Conservation (phyloP, 2,113 vertebrate genomes). For the Chionomys nivalis region DNA sequence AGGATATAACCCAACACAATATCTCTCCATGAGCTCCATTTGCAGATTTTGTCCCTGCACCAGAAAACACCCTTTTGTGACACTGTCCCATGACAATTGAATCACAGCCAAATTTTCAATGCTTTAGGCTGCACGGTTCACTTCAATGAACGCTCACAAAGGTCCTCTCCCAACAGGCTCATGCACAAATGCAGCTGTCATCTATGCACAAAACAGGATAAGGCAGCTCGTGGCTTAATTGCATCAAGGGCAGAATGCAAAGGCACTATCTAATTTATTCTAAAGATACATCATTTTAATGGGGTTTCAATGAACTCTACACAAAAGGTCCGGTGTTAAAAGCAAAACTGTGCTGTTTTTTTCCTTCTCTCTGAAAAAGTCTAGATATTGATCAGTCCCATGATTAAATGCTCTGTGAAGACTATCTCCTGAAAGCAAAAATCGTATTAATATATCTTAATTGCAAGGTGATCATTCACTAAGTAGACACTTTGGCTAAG, state of each 20-base stretch:
- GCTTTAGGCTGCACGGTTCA: not conserved
- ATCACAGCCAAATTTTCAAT: not conserved
- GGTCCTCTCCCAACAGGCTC: not conserved
- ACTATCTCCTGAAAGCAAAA: not conserved
- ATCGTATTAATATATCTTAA: slow-evolving; percentile 3
- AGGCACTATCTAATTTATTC: slow-evolving; percentile 65
- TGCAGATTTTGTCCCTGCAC: not conserved
- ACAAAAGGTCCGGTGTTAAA: slow-evolving; percentile 38
- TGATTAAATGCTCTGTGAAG: slow-evolving; percentile 42
- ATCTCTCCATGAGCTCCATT: not conserved
- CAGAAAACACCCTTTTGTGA: not conserved
- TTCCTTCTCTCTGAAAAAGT: slow-evolving; percentile 20
- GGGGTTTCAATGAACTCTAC: slow-evolving; percentile 57
- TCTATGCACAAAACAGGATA: not conserved
- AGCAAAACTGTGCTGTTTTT: slow-evolving; percentile 32
- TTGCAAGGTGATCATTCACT: not conserved
- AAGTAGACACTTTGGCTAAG: not conserved
- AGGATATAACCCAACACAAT: not conserved
- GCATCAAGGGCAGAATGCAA: slow-evolving; percentile 12
- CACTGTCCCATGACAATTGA: not conserved
- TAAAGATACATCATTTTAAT: slow-evolving; percentile 45
- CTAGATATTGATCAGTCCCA: slow-evolving; percentile 35
- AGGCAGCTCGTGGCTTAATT: slow-evolving; percentile 35
- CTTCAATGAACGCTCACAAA: not conserved
- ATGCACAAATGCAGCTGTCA: not conserved